Conservation (phyloP, 2,888 invertebrate genomes). For the Adela reaumurella region DNA sequence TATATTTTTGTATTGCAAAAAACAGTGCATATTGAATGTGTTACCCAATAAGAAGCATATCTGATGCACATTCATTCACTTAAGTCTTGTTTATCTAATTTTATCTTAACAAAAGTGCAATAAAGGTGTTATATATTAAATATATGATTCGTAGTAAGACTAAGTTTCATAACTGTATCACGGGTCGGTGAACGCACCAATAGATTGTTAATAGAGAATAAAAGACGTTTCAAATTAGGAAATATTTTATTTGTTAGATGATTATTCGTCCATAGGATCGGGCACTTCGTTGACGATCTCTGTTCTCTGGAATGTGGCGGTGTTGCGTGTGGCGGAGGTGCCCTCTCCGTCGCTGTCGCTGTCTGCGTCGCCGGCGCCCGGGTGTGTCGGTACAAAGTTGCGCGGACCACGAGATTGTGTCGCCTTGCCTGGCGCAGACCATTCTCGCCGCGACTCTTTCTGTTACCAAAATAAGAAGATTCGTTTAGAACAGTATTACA, state of each 20-base stretch:
- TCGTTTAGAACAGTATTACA: no score
- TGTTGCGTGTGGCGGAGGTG: conserved; percentile 6
- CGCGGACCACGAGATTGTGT: conserved; percentile 49
- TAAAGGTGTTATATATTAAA: no score
- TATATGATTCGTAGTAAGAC: no score
- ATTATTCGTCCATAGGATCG: conserved; percentile 9
- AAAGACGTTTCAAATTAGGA: background rate
- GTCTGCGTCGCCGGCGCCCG: conserved; percentile 63
- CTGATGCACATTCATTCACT: no score
- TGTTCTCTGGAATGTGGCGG: conserved; percentile 28
- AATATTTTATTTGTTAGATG: background rate
- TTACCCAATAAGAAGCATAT: no score
- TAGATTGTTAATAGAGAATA: background rate
- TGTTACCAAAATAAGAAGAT: conserved; percentile 12
- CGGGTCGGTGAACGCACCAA: background rate
- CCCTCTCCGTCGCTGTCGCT: conserved; percentile 53
- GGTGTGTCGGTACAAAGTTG: conserved; percentile 61
- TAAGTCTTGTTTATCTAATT: no score
- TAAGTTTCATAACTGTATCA: no score
- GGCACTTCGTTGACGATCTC: conserved; percentile 52
- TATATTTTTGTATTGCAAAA: no score
- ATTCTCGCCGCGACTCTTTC: conserved; percentile 42
- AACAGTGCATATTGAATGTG: no score
- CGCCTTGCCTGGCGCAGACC: conserved; percentile 61
- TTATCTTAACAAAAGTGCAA: no score